phyloP scores from a whole-genome alignment of 2,797 vertebrate species.

The Fundulus diaphanus region DNA sequence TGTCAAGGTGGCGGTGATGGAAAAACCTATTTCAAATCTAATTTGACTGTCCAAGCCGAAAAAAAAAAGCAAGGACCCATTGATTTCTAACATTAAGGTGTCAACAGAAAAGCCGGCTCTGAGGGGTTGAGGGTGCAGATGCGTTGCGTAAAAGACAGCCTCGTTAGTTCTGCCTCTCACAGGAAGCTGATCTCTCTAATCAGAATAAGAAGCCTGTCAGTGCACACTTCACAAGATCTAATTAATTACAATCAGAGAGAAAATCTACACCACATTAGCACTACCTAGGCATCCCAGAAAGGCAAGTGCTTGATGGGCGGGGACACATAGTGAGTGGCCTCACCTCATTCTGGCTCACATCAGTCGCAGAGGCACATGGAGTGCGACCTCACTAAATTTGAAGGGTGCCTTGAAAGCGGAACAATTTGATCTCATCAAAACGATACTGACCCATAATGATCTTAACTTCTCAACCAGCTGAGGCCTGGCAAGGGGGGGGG shows the following conservation, averaged over 20 bases:
- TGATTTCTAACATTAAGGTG: constrained; percentile 10
- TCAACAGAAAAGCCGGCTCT: constrained; percentile 17
- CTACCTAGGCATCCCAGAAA: constrained; percentile 47
- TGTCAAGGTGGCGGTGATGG: background rate
- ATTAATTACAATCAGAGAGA: constrained; percentile 81
- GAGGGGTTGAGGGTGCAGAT: constrained; percentile 34
- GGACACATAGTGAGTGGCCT: constrained; percentile 8
- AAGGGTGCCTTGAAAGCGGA: constrained; percentile 60
- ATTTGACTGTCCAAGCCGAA: background rate
- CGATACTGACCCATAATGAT: constrained; percentile 55
- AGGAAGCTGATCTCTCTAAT: constrained; percentile 77
- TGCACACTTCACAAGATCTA: constrained; percentile 77
- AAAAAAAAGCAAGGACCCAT: background rate
- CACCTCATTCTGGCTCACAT: constrained; percentile 12
- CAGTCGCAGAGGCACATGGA: constrained; percentile 19
- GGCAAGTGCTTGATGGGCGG: constrained; percentile 10
- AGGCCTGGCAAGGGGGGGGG: constrained; percentile 14
- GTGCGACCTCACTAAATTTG: constrained; percentile 53
- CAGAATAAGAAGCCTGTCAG: constrained; percentile 81
- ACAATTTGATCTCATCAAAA: constrained; percentile 63
- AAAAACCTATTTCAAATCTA: constrained; percentile 13
- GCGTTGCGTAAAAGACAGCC: constrained; percentile 54
- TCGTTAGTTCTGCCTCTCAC: constrained; percentile 78
- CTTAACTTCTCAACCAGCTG: constrained; percentile 59
- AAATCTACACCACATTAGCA: constrained; percentile 71